Base-by-base conservation (phyloP, 1,140 invertebrate species). In the Heliothis virescens region DNA sequence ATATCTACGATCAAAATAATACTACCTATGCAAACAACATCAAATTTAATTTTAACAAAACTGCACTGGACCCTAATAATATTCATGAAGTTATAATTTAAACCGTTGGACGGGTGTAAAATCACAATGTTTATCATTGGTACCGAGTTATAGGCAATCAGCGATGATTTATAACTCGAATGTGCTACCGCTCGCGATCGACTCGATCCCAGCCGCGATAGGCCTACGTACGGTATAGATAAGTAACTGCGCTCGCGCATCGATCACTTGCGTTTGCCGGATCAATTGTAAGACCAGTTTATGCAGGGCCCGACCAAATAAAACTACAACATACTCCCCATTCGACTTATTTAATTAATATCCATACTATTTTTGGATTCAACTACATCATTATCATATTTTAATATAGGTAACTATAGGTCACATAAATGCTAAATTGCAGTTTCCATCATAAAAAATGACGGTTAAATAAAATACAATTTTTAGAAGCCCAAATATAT, bases 131-230 rank as follows among this genome's bases (percentile, higher is more conserved):
- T 87, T 89, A 89, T 89, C 86, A 87, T 80, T 84, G 83, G 85
- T 87, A 87, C 67, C 80, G 85, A 85, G 81, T 88, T 86, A 87
- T 85, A 85, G 83, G 81, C 85, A 85, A 88, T 85, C 85, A 86
- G 79, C 63, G 77, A 84, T 89, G 87, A 91, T 90, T 90, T 91
- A 91, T 90, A 85, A 84, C 75, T 75, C 57, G 82, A 84, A 85
- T 89, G 83, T 85, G 84, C 85, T 87, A 88, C 88, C 84, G 88
- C 82, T 83, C 80, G 79, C 81, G 79, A 85, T 87, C 83, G 78
- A 71, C 73, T 82, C 82, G 86, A 87, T 86, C 80, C 74, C 75
- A 82, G 47, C 69, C 71, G 73, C 77, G 85, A 83, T 83, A 86
- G 83, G 73, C 74, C 79, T 82, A 84, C 59, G 76, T 69, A 52